These are phyloP conservation scores for Ptilodon capucinus DNA, from an alignment of 2,888 invertebrate species.

Conservation along the genomic window DNA sequence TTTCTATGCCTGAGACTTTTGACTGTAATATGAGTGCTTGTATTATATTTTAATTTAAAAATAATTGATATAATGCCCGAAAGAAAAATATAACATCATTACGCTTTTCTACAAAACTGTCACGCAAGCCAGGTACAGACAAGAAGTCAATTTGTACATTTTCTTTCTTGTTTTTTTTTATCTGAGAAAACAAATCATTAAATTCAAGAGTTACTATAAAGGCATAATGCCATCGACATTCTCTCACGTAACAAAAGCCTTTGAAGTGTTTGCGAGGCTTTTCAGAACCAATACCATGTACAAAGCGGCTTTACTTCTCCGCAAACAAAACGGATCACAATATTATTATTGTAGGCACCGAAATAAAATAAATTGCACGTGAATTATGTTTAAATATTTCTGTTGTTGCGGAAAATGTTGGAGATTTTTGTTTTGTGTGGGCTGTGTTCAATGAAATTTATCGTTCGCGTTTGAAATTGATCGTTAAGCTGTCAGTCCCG, in stretches of 20 bases:
- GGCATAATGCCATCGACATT: constrained; percentile 28
- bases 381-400: background rate
- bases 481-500: no score
- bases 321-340: constrained; percentile 43
- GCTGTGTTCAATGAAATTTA: no score
- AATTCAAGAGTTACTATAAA: constrained; percentile 14
- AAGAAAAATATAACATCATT: no score
- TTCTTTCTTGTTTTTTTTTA: background rate
- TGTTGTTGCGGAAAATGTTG: background rate
- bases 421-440: background rate
- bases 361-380: background rate
- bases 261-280: constrained; percentile 45
- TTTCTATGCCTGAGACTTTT: no score
- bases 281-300: constrained; percentile 46
- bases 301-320: constrained; percentile 42
- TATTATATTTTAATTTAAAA: no score
- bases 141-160: background rate
- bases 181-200: constrained; percentile 9
- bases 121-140: background rate
- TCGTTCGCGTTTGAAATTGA: no score
- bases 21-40: no score
- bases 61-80: no score
- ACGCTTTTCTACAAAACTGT: background rate
- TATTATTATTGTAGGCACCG: constrained; percentile 27
- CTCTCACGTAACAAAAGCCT: constrained; percentile 38